Conservation (phyloP, 1,140 invertebrate species). For the Plectus sambesii region DNA sequence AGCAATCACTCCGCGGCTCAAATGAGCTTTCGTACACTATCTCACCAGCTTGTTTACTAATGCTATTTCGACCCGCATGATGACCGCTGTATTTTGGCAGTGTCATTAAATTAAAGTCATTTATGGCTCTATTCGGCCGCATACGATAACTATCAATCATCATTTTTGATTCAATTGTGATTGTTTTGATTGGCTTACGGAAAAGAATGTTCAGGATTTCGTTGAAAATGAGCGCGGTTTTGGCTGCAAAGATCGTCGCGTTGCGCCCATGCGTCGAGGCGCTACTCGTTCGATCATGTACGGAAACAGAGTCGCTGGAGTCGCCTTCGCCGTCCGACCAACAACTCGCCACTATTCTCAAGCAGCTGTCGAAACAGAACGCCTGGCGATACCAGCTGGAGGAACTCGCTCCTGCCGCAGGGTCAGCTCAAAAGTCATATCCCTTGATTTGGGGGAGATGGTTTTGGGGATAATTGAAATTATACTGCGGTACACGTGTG, state of each 20-base stretch:
- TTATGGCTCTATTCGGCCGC: slow-evolving; percentile 1
- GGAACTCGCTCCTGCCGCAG: too few relatives aligned
- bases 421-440: too few relatives aligned
- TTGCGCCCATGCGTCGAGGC: slow-evolving; percentile 74
- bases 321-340: slow-evolving; percentile 38
- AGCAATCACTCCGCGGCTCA: neutral
- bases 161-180: slow-evolving; percentile 7
- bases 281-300: slow-evolving; percentile 63
- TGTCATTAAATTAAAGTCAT: slow-evolving; percentile 5
- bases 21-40: neutral
- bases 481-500: too few relatives aligned
- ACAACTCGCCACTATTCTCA: slow-evolving; percentile 39
- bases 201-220: slow-evolving; percentile 76
- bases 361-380: slow-evolving; percentile 33
- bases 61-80: slow-evolving; percentile 3
- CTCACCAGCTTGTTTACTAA: neutral
- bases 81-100: neutral
- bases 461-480: too few relatives aligned
- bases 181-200: too few relatives aligned
- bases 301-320: slow-evolving; percentile 58
- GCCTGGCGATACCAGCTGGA: too few relatives aligned
- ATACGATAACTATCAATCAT: neutral
- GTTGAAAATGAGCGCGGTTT: slow-evolving; percentile 65
- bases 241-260: slow-evolving; percentile 67
- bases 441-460: too few relatives aligned